Evolutionary conservation across 2,888 invertebrate species (phyloP).

Genomic region (Ptychoptera albimana): DNA sequence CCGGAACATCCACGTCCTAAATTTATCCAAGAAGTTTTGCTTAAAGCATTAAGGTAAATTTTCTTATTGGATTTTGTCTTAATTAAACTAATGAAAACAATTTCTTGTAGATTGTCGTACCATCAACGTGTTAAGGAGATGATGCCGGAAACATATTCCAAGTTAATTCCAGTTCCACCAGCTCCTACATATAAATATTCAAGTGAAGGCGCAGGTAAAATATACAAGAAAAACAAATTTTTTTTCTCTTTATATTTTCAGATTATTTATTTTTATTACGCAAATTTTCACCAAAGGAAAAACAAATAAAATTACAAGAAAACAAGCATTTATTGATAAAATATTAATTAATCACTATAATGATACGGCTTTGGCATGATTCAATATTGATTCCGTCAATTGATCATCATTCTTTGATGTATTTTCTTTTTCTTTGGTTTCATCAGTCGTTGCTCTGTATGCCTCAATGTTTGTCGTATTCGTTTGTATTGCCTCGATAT

Average conservation of each 20-base stretch:
- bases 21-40: conserved; percentile 83
- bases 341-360: not conserved
- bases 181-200: conserved; percentile 83
- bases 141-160: conserved; percentile 72
- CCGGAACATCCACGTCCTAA: conserved; percentile 83
- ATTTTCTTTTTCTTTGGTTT: conserved; percentile 23
- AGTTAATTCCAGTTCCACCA: conserved; percentile 71
- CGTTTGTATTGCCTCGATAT: conserved; percentile 10
- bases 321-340: not conserved
- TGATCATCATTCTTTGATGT: conserved; percentile 15
- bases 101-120: conserved; percentile 62
- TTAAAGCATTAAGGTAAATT: conserved; percentile 69
- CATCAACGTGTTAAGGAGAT: conserved; percentile 86
- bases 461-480: conserved; percentile 12
- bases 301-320: not conserved
- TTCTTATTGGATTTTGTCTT: conserved; percentile 6
- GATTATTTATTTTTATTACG: conserved; percentile 15
- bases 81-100: not conserved
- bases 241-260: conserved; percentile 22
- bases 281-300: not conserved
- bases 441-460: conserved; percentile 14
- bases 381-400: conserved; percentile 25
- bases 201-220: conserved; percentile 74
- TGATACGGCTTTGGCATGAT: conserved; percentile 22
- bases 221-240: conserved; percentile 7